Percentiles rank a stretch among this genome's conserved stretches.
Evolutionary conservation across 2,113 vertebrate genomes (phyloP).

Genomic region (Prochilodus magdalenae): DNA sequence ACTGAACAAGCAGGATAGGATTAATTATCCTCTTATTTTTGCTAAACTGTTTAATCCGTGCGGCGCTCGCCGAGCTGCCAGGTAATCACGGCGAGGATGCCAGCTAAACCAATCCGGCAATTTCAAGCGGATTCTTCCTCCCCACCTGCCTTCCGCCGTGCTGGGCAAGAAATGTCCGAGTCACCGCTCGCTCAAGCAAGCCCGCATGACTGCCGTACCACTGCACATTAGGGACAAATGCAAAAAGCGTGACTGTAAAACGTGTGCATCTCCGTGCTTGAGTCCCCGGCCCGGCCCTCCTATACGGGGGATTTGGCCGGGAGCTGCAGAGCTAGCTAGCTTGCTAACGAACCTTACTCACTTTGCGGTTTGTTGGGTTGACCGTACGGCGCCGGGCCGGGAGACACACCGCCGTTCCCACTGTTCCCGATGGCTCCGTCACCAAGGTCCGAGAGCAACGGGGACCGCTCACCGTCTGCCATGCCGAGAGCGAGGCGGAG

Average conservation of each 20-base stretch:
- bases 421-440: slow-evolving; percentile 73
- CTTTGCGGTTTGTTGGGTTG: slow-evolving; percentile 77
- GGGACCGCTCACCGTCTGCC: slow-evolving; percentile 84
- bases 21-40: background rate
- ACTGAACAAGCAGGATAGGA: background rate
- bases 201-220: no score
- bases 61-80: slow-evolving; percentile 12
- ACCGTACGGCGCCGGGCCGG: slow-evolving; percentile 69
- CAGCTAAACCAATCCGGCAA: background rate
- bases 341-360: slow-evolving; percentile 65
- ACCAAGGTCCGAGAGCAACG: slow-evolving; percentile 79
- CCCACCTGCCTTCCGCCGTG: no score
- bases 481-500: slow-evolving; percentile 73
- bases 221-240: background rate
- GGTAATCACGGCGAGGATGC: background rate
- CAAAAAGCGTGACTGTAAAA: background rate
- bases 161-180: background rate
- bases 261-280: background rate
- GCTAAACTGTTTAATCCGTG: background rate
- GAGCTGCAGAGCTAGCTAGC: background rate
- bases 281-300: slow-evolving; percentile 8
- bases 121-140: background rate
- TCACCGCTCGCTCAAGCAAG: background rate
- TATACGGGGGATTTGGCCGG: background rate
- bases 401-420: slow-evolving; percentile 75